Evolutionary conservation across 1,140 invertebrate species (phyloP).

Genomic region (Psilanteris sp.): DNA sequence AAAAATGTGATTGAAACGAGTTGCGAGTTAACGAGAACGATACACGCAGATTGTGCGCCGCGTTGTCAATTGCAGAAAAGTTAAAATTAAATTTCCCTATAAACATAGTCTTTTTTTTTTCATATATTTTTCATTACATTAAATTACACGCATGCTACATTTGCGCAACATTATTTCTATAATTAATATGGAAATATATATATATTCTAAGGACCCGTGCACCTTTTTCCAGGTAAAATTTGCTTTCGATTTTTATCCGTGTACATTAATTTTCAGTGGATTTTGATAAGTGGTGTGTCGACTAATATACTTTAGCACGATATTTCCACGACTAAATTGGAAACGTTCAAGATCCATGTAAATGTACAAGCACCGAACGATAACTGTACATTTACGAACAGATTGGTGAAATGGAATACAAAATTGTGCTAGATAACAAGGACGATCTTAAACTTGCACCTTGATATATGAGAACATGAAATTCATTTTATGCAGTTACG

Average conservation of each 20-base stretch:
- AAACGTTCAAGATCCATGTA: slow-evolving; percentile 37
- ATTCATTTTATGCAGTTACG: no score
- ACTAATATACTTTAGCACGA: slow-evolving; percentile 20
- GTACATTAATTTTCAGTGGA: slow-evolving; percentile 25
- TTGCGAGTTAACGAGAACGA: slow-evolving; percentile 2
- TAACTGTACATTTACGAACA: slow-evolving; percentile 36
- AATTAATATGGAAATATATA: no score
- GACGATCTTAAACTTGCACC: neutral
- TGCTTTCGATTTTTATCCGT: slow-evolving; percentile 27
- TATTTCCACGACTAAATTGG: slow-evolving; percentile 45
- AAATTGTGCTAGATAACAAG: slow-evolving; percentile 21
- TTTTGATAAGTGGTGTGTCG: slow-evolving; percentile 20
- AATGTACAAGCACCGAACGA: slow-evolving; percentile 16
- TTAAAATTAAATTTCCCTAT: no score
- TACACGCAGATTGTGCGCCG: neutral
- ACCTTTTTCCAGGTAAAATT: no score
- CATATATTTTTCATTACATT: no score
- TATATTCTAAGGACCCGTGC: no score
- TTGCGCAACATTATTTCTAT: no score
- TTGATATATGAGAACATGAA: no score
- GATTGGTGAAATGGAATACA: slow-evolving; percentile 18
- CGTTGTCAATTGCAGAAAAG: slow-evolving; percentile 37
- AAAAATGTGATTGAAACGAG: slow-evolving; percentile 1
- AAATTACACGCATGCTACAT: no score
- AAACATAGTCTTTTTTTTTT: no score